Base-by-base conservation (phyloP, 2,113 vertebrate genomes). In the Ellobius talpinus region DNA sequence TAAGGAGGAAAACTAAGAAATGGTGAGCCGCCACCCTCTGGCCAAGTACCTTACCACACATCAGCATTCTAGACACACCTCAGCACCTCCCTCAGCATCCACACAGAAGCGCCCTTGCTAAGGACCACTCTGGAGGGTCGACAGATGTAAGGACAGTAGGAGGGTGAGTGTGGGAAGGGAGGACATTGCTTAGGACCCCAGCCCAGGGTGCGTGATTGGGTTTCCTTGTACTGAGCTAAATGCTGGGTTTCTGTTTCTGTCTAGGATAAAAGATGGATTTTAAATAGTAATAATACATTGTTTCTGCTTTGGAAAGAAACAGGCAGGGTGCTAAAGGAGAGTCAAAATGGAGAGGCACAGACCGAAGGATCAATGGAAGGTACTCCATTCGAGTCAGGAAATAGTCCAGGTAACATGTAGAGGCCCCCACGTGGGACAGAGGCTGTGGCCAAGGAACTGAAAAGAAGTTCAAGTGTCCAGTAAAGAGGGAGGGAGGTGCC, bases 241-340 rank as follows among this genome's bases (percentile, higher is more conserved):
- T 66, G 19, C 55, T 58, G 24, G 5, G 72, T 76, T 77, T 92
- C 89, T 31, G 66, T 76, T 82, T 92, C 76, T 33, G 31, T 84
- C 55, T 66, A 21, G 3, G 68, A 92, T 63, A 94, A 89, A 50
- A 52, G 45, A 74, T 31, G 36, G 19, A 16, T 17, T 89, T 86
- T 58, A 96, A 96, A 42, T 24, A 76, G 72, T 29, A 65, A 47
- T n/a, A 76, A 58, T 58, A 92, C 81, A 52, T 5, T 17, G 14
- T 77, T 24, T 89, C 45, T 23, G 45, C 36, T 97, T 89, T 47
- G 73, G 42, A 88, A 91, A 90, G 55, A 77, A 81, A 96, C 91
- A 29, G 45, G 26, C 26, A 68, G 36, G 6, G 17, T 23, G 16
- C 72, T 86, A 73, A 85, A 85, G 11, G 29, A 55, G 3, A 76